Conservation (phyloP, 1,140 invertebrate species). For the Calephelis nemesis region DNA sequence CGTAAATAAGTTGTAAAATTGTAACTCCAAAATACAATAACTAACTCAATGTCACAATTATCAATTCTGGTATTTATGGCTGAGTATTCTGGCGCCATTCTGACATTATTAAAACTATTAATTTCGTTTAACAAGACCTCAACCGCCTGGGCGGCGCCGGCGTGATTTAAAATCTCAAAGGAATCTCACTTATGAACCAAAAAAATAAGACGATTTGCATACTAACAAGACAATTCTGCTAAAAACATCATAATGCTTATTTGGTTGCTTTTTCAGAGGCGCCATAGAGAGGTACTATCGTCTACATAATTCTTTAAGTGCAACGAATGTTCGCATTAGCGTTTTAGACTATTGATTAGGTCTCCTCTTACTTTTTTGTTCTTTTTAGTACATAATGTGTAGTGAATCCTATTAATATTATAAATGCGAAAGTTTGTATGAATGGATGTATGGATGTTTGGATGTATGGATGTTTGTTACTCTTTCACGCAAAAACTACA, state of each 20-base stretch:
- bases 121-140: slow-evolving; percentile 7
- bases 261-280: slow-evolving; percentile 18
- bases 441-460: too few species aligned
- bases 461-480: too few species aligned
- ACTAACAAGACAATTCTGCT: slow-evolving; percentile 28
- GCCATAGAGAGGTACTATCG: slow-evolving; percentile 6
- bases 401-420: too few species aligned
- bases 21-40: background rate
- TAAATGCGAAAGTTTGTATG: too few species aligned
- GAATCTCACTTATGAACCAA: slow-evolving; percentile 2
- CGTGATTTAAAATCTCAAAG: slow-evolving; percentile 33
- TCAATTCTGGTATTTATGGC: background rate
- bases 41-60: background rate
- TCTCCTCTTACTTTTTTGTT: too few species aligned
- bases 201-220: slow-evolving; percentile 28
- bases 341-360: too few species aligned
- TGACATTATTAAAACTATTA: slow-evolving; percentile 14
- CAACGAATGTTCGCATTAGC: too few species aligned
- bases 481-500: too few species aligned
- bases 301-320: too few species aligned
- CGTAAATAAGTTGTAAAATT: background rate
- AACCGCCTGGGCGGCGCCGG: slow-evolving; percentile 33
- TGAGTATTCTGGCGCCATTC: background rate
- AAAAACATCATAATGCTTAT: slow-evolving; percentile 3
- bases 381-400: too few species aligned